Base-by-base conservation (phyloP, 2,797 vertebrate species). In the Xenopus petersii region DNA sequence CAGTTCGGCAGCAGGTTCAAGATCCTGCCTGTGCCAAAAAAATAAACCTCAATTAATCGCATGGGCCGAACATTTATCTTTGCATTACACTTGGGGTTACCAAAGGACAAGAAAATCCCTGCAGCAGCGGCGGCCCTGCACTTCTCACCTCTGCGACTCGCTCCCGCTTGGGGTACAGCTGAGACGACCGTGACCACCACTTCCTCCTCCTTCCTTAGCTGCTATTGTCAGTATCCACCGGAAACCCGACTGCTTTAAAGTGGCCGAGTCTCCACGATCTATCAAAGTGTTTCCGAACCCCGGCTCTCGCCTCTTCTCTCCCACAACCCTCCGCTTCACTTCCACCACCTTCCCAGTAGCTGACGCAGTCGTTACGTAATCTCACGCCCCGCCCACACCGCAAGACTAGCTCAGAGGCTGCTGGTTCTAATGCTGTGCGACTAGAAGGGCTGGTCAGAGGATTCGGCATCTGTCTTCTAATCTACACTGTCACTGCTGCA, bases 231-330 rank as follows among this genome's bases (percentile, higher is more conserved):
- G 26, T 49, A 21, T 24, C 61, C 10, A 17, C 36, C 62, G 10
- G 17, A 51, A 36, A 30, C 2, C 2, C 26, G 4, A 30, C 48
- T 56, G 13, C 11, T 59, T 6, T n/a, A 58, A 30, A 7, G 46
- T 5, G 64, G 24, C 42, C 42, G 36, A 49, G 13, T 49, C 48
- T 2, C 13, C 48, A 46, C 48, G 21, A 48, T 21, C 10, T 42
- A 46, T 26, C 64, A 33, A 16, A 11, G 21, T 36, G 36, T 36
- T 16, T 48, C 71, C 10, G 58, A 54, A 13, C 47, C 61, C 60
- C 61, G 61, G 61, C 70, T 54, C 70, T 21, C 48, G 42, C 72
- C 17, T 10, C 6, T 10, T n/a, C 42, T 33, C 64, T 61, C 56
- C 17, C 64, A 51, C 17, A 24, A 13, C 54, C 56, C 64, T 49